phyloP scores from a whole-genome alignment of 2,113 vertebrate species.

The Proteles cristata region DNA sequence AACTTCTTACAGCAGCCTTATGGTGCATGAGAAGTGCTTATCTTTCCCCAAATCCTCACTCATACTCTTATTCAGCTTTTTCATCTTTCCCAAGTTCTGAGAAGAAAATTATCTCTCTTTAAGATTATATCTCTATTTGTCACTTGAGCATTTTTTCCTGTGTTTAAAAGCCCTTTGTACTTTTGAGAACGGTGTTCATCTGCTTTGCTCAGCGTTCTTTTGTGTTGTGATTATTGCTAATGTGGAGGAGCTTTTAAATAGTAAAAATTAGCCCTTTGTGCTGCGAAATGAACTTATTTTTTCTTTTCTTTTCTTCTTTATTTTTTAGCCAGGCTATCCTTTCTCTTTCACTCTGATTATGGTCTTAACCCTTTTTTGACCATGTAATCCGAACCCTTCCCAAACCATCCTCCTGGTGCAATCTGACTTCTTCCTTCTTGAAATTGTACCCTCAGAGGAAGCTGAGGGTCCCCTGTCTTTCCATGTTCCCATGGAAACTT shows the following conservation, averaged over 20 bases:
- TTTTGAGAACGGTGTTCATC: constrained; percentile 4
- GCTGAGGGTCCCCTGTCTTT: not conserved
- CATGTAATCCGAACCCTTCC: not conserved
- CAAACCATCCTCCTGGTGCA: not conserved
- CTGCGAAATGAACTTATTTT: not conserved
- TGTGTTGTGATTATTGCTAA: not conserved
- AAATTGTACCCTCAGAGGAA: not conserved
- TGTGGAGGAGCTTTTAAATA: not conserved
- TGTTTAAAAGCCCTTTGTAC: not conserved
- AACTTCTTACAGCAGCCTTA: not conserved
- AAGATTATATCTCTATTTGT: not conserved
- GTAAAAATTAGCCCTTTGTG: not conserved
- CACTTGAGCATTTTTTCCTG: not conserved
- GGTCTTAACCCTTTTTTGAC: not conserved
- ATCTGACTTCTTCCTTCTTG: not conserved
- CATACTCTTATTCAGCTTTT: not conserved
- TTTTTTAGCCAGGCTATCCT: not conserved
- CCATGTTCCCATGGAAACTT: not conserved
- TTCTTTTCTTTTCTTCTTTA: too few relatives aligned
- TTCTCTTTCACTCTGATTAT: not conserved
- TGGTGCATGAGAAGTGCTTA: not conserved
- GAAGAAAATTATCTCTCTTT: not conserved
- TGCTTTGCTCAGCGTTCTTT: not conserved
- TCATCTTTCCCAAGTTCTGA: not conserved
- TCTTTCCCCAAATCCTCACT: not conserved